Evolutionary conservation across 2,113 vertebrate species (phyloP), one percentile per base, ranked within the genome.

Genomic region (Callithrix jacchus): DNA sequence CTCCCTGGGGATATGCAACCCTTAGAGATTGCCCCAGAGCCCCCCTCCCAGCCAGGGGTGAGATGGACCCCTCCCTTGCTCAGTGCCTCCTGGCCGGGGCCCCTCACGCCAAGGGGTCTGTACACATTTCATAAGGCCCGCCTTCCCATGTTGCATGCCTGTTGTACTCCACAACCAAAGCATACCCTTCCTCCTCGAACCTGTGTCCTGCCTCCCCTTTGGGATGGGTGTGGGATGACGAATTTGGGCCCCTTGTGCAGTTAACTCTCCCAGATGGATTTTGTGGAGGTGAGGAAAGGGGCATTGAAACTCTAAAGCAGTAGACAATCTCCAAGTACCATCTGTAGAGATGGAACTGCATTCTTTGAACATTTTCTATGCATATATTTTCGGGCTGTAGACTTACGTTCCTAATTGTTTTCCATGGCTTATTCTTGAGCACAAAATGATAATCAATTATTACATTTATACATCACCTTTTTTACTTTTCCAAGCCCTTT

Each of bases 101-200:
- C 86, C 83, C 89, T 79, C 32, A 16, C 25, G 47, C 74, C 25
- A 47, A 70, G 95, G 91, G 89, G 80, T 93, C 97, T 97, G 97
- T 96, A 87, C 96, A 96, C 93, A 93, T 92, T 94, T 96, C 47
- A 1, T 77, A 79, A 61, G 58, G 68, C 73, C 81, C 16, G 2
- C n/a, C 42, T 30, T 32, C 20, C 42, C 85, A 20, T 74, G 56
- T 97, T 96, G 98, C 98, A 98, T 98, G 98, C 96, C 42, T 96
- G 49, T 96, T 96, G 32, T 71, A 52, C 32, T 97, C 97, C 85
- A 81, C 86, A 97, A 97, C 98, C 98, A 98, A 98, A 98, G 98
- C 56, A 83, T 89, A 92, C 94, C 94, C 77, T 96, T 80, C 79
- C 16, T 79, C 49, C 49, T 80, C n/a, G 11, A 27, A 3, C 90